Percentiles rank a stretch among this genome's conserved stretches.
These are phyloP conservation scores for Lutjanus argentimaculatus DNA, from an alignment of 2,797 vertebrate species.

Conservation along the genomic window DNA sequence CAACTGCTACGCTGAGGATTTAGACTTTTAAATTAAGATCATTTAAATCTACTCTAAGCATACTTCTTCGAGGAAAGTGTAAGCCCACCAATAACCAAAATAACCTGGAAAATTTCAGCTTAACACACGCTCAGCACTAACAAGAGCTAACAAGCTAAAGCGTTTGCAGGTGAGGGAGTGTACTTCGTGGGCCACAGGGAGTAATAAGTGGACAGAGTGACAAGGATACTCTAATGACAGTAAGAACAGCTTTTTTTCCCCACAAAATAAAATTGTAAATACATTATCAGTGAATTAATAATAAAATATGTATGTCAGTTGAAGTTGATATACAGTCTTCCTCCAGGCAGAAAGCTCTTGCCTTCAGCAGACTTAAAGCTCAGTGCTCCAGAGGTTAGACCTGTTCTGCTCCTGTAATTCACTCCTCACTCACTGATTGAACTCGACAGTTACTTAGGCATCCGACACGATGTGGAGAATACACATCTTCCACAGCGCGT, in stretches of 20 bases:
- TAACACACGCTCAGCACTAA: neutral
- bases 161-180: constrained; percentile 3
- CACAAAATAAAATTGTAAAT: neutral
- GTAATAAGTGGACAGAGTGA: neutral
- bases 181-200: neutral
- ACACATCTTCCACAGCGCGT: constrained; percentile 21
- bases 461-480: constrained; percentile 32
- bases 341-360: neutral
- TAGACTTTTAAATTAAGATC: neutral
- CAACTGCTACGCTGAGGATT: neutral
- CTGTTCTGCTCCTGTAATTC: constrained; percentile 24
- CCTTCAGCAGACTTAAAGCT: neutral
- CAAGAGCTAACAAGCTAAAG: neutral
- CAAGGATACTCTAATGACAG: neutral
- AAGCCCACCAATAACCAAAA: neutral
- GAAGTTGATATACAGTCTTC: neutral
- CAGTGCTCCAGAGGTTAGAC: constrained; percentile 34
- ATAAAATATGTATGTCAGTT: neutral
- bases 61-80: neutral
- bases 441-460: constrained; percentile 49
- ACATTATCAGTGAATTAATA: neutral
- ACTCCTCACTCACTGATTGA: constrained; percentile 41
- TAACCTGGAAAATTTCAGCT: neutral
- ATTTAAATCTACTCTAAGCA: neutral
- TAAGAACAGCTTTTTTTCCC: neutral